These are phyloP conservation scores for Sebastes goodei DNA, from an alignment of 2,797 vertebrate genomes.

Conservation along the genomic window DNA sequence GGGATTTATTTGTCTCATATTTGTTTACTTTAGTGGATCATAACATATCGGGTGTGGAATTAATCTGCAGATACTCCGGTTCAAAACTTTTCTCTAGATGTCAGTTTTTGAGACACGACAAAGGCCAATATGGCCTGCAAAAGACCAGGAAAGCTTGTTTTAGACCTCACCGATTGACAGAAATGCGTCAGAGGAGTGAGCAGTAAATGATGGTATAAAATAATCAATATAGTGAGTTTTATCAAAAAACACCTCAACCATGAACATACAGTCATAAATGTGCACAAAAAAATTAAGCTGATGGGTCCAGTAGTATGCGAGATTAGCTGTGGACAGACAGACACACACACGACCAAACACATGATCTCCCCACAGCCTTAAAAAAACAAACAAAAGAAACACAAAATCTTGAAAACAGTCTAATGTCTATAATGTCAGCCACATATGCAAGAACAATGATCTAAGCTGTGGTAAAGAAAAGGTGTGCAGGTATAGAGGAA, in stretches of 20 bases:
- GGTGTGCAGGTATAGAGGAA: too few relatives aligned
- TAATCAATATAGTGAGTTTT: too few relatives aligned
- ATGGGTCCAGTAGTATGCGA: too few relatives aligned
- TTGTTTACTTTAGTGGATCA: neutral
- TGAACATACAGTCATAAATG: too few relatives aligned
- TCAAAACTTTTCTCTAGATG: neutral
- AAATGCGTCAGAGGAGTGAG: neutral
- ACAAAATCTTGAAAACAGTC: too few relatives aligned
- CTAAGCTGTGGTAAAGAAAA: neutral
- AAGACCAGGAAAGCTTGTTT: neutral
- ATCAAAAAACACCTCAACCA: too few relatives aligned
- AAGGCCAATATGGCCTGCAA: neutral
- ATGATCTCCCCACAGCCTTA: fast-evolving
- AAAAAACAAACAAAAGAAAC: too few relatives aligned
- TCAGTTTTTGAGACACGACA: neutral
- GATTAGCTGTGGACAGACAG: neutral
- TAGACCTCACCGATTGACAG: fast-evolving
- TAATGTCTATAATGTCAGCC: too few relatives aligned
- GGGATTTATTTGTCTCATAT: neutral
- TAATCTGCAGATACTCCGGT: neutral
- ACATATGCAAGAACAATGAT: too few relatives aligned
- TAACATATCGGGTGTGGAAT: neutral
- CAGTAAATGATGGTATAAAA: too few relatives aligned
- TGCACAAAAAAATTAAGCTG: too few relatives aligned
- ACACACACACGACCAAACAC: neutral